phyloP scores from a whole-genome alignment of 1,140 invertebrate genomes.

The Nomia melanderi region DNA sequence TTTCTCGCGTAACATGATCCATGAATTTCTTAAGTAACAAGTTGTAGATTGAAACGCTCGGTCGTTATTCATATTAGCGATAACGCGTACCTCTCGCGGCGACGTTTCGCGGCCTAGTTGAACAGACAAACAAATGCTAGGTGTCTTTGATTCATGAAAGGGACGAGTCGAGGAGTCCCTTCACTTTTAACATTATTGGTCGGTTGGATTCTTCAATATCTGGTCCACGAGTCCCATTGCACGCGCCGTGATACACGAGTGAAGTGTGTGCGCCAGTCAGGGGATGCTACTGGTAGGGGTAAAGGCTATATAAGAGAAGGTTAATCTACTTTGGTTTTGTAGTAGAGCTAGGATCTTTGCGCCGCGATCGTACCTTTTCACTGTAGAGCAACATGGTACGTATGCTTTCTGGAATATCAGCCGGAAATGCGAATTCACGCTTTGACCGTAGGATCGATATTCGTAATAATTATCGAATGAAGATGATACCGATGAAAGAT shows the following conservation, averaged over 20 bases:
- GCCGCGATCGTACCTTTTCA: slow-evolving; percentile 54
- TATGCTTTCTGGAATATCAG: neutral
- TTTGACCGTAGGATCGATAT: neutral
- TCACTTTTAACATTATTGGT: slow-evolving; percentile 22
- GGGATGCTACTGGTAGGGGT: slow-evolving; percentile 65
- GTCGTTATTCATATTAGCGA: neutral
- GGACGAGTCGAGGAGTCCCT: slow-evolving; percentile 36
- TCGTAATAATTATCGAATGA: neutral
- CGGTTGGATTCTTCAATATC: slow-evolving; percentile 5
- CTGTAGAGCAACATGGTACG: slow-evolving; percentile 57
- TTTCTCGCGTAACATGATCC: neutral
- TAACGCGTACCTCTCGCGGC: neutral
- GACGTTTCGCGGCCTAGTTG: neutral
- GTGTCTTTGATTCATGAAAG: slow-evolving; percentile 7
- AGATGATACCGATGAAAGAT: neutral
- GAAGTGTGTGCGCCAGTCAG: slow-evolving; percentile 65
- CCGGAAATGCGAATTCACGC: neutral
- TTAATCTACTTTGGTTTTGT: slow-evolving; percentile 72
- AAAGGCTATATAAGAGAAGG: slow-evolving; percentile 78
- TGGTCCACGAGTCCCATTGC: slow-evolving; percentile 64
- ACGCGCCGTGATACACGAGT: slow-evolving; percentile 60
- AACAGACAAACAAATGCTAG: neutral
- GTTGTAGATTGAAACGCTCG: neutral
- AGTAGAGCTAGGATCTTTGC: slow-evolving; percentile 72
- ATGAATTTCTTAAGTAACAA: neutral